Conservation (phyloP, 2,797 vertebrate species). For the Peromyscus melanophrys region DNA sequence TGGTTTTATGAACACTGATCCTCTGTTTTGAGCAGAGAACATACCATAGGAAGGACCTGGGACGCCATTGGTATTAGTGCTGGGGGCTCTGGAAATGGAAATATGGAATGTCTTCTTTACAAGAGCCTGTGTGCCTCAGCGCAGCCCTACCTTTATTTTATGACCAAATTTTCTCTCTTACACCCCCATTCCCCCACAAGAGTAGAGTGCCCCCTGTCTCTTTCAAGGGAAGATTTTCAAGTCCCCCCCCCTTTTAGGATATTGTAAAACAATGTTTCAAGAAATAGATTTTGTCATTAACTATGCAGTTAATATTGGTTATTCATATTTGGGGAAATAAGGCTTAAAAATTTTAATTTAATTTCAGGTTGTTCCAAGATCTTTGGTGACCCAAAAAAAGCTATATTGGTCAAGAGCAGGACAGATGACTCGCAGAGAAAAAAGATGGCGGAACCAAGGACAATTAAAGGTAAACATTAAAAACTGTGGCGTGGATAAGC, state of each 20-base stretch:
- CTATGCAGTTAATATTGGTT: not conserved
- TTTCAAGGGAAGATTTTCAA: constrained; percentile 7
- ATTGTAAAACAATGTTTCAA: constrained; percentile 51
- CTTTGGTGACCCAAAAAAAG: constrained; percentile 42
- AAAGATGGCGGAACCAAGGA: constrained; percentile 27
- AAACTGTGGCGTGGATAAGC: accelerated
- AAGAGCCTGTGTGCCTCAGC: not conserved
- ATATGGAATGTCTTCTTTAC: constrained; percentile 42
- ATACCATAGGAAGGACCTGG: not conserved
- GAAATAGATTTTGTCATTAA: not conserved
- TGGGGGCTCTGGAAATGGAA: not conserved
- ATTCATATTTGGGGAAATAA: constrained; percentile 12
- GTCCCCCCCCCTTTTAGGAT: not conserved
- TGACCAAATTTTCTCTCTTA: not conserved
- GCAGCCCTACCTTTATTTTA: not conserved
- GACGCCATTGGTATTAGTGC: not conserved
- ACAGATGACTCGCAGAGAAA: constrained; percentile 68
- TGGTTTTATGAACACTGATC: not conserved
- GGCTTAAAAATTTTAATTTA: constrained; percentile 4
- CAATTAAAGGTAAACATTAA: constrained; percentile 60
- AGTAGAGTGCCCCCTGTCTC: not conserved
- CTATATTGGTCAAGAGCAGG: not conserved
- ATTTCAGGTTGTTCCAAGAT: constrained; percentile 63
- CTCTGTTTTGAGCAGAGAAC: constrained; percentile 16
- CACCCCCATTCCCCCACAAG: not conserved